Evolutionary conservation across 2,797 vertebrate species (phyloP).

Genomic region (Tokudaia tokunoshimensis): DNA sequence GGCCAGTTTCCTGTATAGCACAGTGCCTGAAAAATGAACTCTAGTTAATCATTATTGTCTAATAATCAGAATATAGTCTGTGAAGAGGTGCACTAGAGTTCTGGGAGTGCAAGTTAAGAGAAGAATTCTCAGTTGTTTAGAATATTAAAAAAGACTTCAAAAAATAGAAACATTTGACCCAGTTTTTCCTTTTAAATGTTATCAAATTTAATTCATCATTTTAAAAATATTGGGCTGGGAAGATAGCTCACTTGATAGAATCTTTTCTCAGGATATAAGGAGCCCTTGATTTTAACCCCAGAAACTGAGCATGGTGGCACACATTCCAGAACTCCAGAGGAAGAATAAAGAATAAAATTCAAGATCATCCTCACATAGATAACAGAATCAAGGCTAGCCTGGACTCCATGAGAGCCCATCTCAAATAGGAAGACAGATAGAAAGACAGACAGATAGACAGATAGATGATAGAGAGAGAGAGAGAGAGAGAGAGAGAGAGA

Average conservation of each 20-base stretch:
- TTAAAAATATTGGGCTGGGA: neutral
- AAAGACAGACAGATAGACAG: neutral
- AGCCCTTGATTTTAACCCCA: neutral
- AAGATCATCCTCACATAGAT: neutral
- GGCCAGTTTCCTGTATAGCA: neutral
- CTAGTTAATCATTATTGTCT: neutral
- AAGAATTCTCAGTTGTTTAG: neutral
- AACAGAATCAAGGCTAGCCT: neutral
- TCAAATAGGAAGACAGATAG: neutral
- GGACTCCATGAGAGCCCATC: too few relatives aligned
- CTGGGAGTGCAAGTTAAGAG: neutral
- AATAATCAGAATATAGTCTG: neutral
- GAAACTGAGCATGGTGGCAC: neutral
- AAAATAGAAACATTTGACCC: constrained; percentile 12
- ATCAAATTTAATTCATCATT: neutral
- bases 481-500: neutral
- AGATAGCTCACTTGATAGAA: neutral
- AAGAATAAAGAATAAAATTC: neutral
- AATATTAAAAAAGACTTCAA: constrained; percentile 4
- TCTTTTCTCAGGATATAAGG: neutral
- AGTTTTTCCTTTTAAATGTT: constrained; percentile 3
- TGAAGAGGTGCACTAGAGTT: neutral
- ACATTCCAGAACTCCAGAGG: neutral
- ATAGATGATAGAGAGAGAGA: neutral
- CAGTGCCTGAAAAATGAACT: neutral